Conservation (phyloP, 1,140 invertebrate species). For the Drosophila lowei region DNA sequence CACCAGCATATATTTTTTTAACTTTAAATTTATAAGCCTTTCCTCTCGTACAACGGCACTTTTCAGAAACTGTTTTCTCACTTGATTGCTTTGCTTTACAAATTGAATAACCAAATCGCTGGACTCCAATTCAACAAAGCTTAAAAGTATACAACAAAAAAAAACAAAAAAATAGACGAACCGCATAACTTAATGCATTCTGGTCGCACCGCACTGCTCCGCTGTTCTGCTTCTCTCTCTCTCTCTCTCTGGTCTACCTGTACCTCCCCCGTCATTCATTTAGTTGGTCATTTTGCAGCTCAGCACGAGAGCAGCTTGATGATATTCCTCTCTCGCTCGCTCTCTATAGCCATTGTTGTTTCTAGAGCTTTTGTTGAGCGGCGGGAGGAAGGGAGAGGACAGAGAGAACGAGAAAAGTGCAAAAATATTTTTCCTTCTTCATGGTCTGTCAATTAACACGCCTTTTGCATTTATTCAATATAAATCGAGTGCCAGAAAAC, state of each 20-base stretch:
- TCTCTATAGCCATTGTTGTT: slow-evolving; percentile 11
- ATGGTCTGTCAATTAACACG: slow-evolving; percentile 81
- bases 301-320: slow-evolving; percentile 22
- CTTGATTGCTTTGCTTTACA: slow-evolving; percentile 12
- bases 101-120: slow-evolving; percentile 18
- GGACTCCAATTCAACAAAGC: slow-evolving; percentile 3
- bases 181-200: no score
- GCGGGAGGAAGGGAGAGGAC: background rate
- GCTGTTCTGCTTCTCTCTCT: slow-evolving; percentile 9
- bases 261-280: slow-evolving; percentile 12
- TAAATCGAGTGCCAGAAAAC: slow-evolving; percentile 58
- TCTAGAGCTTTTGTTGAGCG: slow-evolving; percentile 2
- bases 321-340: slow-evolving; percentile 5
- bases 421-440: slow-evolving; percentile 74
- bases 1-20: no score
- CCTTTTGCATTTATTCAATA: slow-evolving; percentile 81
- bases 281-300: slow-evolving; percentile 55
- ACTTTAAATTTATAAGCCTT: no score
- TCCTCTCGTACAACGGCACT: no score
- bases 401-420: slow-evolving; percentile 51
- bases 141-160: slow-evolving; percentile 5
- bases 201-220: no score
- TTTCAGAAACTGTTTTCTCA: no score
- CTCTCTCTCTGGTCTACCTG: background rate
- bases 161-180: background rate